phyloP scores from a whole-genome alignment of 2,113 vertebrate genomes.

The Xiphophorus hellerii region DNA sequence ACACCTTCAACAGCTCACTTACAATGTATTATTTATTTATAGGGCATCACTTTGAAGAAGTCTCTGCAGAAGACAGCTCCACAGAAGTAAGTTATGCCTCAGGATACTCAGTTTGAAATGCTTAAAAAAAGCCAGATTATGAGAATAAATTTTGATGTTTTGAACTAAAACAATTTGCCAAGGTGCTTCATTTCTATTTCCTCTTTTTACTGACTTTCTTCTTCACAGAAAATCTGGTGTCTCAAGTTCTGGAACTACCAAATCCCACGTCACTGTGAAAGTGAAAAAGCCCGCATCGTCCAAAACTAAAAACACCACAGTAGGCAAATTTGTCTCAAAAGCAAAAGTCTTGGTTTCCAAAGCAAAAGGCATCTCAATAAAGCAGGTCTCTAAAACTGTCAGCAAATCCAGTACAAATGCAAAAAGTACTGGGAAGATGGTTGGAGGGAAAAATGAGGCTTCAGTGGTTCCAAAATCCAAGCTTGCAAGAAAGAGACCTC shows the following conservation, averaged over 20 bases:
- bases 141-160: not conserved
- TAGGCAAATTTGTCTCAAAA: conserved; percentile 15
- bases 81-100: conserved; percentile 15
- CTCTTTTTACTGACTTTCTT: not conserved
- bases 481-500: not conserved
- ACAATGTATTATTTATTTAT: not conserved
- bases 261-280: not conserved
- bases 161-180: not conserved
- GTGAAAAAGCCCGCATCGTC: not conserved
- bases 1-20: not conserved
- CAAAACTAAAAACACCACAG: not conserved
- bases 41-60: not conserved
- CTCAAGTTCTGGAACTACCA: not conserved
- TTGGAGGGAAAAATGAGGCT: not conserved
- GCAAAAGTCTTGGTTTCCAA: conserved; percentile 28
- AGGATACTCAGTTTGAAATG: not conserved
- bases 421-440: not conserved
- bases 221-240: conserved; percentile 7
- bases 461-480: not conserved
- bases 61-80: not conserved
- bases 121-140: not conserved
- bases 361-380: conserved; percentile 13
- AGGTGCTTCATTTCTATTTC: not conserved
- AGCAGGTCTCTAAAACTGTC: not conserved
- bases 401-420: not conserved